These are phyloP conservation scores for Parelbella ahira DNA, from an alignment of 2,888 invertebrate genomes.

Conservation along the genomic window DNA sequence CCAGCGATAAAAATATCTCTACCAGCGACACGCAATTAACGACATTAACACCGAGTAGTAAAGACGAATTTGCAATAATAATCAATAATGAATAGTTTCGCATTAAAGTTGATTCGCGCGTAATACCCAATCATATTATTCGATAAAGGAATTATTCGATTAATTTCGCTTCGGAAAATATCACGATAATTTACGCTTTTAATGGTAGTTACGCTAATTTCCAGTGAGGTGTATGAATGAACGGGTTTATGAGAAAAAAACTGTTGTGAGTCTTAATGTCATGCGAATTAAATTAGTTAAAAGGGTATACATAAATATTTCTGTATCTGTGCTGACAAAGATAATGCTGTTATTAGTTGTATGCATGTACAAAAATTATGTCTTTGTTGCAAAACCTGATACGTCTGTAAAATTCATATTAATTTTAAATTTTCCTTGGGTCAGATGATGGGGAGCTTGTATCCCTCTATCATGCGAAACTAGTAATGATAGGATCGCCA, in stretches of 20 bases:
- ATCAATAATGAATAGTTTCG: slow-evolving; percentile 39
- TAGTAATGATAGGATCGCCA: too few relatives aligned
- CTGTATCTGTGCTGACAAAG: too few relatives aligned
- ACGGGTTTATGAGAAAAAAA: neutral
- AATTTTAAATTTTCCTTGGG: too few relatives aligned
- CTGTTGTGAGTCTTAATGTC: too few relatives aligned
- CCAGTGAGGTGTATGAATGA: slow-evolving; percentile 6
- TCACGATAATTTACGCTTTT: slow-evolving; percentile 27
- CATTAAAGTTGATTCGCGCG: slow-evolving; percentile 42
- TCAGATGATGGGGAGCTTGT: too few relatives aligned
- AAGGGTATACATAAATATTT: too few relatives aligned
- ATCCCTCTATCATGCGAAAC: too few relatives aligned
- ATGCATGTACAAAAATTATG: too few relatives aligned
- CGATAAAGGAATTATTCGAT: slow-evolving; percentile 37
- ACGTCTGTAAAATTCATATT: too few relatives aligned
- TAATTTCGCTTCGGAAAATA: slow-evolving; percentile 33
- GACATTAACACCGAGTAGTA: slow-evolving; percentile 29
- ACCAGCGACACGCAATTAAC: slow-evolving; percentile 24
- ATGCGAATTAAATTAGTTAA: too few relatives aligned
- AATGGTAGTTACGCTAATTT: slow-evolving; percentile 18
- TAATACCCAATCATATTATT: slow-evolving; percentile 42
- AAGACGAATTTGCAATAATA: slow-evolving; percentile 25
- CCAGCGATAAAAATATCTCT: slow-evolving; percentile 36
- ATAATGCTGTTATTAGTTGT: too few relatives aligned
- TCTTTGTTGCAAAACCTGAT: too few relatives aligned